Percentiles rank a stretch among this genome's conserved stretches.
These are phyloP conservation scores for Sterna hirundo DNA, from an alignment of 2,113 vertebrate genomes.

Conservation along the genomic window DNA sequence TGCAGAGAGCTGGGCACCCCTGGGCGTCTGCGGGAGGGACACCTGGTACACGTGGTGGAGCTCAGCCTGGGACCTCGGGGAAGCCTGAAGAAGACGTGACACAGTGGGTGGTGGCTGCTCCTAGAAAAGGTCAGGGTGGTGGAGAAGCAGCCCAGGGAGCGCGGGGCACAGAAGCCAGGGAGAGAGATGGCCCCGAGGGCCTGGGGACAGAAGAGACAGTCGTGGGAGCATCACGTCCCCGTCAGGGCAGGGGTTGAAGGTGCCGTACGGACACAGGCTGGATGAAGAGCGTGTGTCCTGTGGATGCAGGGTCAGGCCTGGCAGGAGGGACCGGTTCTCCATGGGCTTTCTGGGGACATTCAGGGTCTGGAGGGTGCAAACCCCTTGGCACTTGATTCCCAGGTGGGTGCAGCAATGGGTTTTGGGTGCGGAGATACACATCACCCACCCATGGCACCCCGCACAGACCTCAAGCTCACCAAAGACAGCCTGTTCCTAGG, in stretches of 20 bases:
- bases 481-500: background rate
- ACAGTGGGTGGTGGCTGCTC: background rate
- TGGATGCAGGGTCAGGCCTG: background rate
- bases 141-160: background rate
- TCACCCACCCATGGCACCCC: background rate
- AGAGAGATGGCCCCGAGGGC: background rate
- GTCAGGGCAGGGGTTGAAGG: background rate
- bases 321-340: background rate
- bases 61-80: background rate
- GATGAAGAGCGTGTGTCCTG: background rate
- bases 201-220: background rate
- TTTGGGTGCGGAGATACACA: background rate
- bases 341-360: background rate
- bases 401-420: accelerated
- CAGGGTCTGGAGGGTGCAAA: background rate
- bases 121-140: background rate
- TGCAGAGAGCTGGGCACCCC: background rate
- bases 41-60: accelerated
- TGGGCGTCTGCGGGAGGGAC: background rate
- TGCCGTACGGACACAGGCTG: background rate
- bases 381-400: background rate
- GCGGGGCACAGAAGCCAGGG: background rate
- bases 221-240: accelerated
- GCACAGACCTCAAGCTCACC: background rate
- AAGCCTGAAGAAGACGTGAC: background rate